These are phyloP conservation scores for Limnephilus marmoratus DNA, from an alignment of 2,888 invertebrate species.

Conservation along the genomic window DNA sequence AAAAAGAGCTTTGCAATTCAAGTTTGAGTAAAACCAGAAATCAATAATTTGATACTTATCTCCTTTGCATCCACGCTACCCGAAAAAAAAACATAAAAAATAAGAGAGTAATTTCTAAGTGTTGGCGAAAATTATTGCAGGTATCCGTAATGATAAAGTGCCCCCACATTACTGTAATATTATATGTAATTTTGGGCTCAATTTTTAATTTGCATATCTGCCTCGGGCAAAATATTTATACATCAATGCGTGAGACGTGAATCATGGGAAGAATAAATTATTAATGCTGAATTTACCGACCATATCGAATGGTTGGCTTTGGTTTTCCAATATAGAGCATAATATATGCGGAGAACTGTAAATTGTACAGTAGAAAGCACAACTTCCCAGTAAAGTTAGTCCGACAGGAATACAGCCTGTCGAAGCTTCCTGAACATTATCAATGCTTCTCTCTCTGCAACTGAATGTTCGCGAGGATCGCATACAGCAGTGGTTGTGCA, in stretches of 20 bases:
- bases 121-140: too few species aligned
- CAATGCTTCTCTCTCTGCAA: neutral
- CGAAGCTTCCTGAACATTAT: neutral
- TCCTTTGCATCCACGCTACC: too few species aligned
- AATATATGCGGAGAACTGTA: neutral
- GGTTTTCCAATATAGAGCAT: neutral
- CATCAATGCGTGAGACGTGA: neutral
- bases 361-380: neutral
- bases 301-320: neutral
- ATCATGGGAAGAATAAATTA: neutral
- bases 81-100: too few species aligned
- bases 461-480: neutral
- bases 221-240: neutral
- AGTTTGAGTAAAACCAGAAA: too few species aligned
- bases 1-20: too few species aligned
- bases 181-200: neutral
- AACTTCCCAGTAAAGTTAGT: neutral
- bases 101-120: too few species aligned
- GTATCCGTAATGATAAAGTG: too few species aligned
- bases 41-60: too few species aligned
- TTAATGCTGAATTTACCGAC: neutral
- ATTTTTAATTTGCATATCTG: neutral
- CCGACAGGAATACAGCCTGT: neutral
- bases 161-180: neutral
- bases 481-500: neutral